Percentiles rank a stretch among this genome's conserved stretches.
These are phyloP conservation scores for Peromyscus maniculatus DNA, from an alignment of 2,113 vertebrate genomes.

Conservation along the genomic window DNA sequence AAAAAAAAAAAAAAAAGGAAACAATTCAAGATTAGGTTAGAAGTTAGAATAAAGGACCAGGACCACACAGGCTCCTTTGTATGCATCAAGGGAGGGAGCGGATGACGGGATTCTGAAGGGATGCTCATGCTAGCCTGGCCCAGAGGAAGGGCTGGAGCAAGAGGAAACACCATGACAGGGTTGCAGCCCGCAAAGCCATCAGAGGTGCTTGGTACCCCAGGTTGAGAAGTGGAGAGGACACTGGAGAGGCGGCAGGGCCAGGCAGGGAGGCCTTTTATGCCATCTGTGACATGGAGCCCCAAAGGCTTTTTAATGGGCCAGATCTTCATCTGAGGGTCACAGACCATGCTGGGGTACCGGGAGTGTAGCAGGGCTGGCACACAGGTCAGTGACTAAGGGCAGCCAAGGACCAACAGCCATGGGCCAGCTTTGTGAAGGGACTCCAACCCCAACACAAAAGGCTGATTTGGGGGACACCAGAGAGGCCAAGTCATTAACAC, in stretches of 20 bases:
- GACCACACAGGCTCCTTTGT: not conserved
- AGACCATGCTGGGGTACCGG: not conserved
- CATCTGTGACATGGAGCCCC: not conserved
- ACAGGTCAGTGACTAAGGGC: not conserved
- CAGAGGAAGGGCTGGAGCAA: not conserved
- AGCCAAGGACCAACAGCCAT: not conserved
- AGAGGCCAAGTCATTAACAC: slow-evolving; percentile 82
- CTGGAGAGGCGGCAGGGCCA: not conserved
- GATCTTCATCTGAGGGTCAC: not conserved
- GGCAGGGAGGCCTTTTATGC: not conserved
- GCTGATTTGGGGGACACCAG: slow-evolving; percentile 57
- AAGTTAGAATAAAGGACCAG: not conserved
- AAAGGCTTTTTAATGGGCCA: not conserved
- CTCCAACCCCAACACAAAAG: slow-evolving; percentile 48
- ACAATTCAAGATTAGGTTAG: not conserved
- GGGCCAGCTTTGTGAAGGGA: not conserved
- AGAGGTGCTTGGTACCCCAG: accelerated
- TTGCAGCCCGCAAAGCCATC: accelerated
- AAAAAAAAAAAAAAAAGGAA: slow-evolving; percentile 1
- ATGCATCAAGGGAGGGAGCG: not conserved
- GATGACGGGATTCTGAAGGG: not conserved
- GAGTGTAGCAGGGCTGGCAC: not conserved
- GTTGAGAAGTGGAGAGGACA: not conserved
- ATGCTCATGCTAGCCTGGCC: not conserved
- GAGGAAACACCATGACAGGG: not conserved